These are phyloP conservation scores for Poeciliopsis infans DNA, from an alignment of 2,797 vertebrate genomes.

Conservation along the genomic window DNA sequence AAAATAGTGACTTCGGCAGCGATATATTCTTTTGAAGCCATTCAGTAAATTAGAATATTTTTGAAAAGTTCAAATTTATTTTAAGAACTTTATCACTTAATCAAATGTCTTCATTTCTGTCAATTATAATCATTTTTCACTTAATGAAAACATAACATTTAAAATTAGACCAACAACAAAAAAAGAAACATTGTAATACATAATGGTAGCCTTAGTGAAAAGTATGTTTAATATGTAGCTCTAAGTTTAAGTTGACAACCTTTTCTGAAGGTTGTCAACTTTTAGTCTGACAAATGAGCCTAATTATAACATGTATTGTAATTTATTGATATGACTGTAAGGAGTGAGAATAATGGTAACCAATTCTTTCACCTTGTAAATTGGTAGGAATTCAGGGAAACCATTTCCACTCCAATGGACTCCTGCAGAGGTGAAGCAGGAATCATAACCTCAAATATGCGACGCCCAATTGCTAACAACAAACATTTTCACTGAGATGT, in stretches of 20 bases:
- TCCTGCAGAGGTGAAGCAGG: conserved; percentile 16
- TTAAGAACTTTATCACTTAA: background rate
- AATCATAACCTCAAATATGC: background rate
- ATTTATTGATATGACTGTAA: conserved; percentile 9
- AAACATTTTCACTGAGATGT: background rate
- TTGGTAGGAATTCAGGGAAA: conserved; percentile 32
- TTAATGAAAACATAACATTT: too few relatives aligned
- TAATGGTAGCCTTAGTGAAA: too few relatives aligned
- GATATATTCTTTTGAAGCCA: conserved; percentile 28
- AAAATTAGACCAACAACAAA: too few relatives aligned
- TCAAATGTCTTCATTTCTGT: background rate
- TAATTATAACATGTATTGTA: background rate
- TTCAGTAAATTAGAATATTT: background rate
- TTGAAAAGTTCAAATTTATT: background rate
- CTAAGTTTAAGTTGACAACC: too few relatives aligned
- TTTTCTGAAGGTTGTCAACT: background rate
- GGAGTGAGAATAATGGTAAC: background rate
- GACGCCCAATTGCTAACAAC: too few relatives aligned
- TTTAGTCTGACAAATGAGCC: background rate
- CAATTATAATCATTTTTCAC: too few relatives aligned
- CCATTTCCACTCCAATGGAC: conserved; percentile 27
- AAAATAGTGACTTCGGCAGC: conserved; percentile 16
- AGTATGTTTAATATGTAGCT: too few relatives aligned
- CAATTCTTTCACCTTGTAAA: conserved; percentile 37
- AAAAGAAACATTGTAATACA: too few relatives aligned